Evolutionary conservation across 2,113 vertebrate species (phyloP), one percentile per base, ranked within the genome.

Genomic region (Lepidothrix coronata): DNA sequence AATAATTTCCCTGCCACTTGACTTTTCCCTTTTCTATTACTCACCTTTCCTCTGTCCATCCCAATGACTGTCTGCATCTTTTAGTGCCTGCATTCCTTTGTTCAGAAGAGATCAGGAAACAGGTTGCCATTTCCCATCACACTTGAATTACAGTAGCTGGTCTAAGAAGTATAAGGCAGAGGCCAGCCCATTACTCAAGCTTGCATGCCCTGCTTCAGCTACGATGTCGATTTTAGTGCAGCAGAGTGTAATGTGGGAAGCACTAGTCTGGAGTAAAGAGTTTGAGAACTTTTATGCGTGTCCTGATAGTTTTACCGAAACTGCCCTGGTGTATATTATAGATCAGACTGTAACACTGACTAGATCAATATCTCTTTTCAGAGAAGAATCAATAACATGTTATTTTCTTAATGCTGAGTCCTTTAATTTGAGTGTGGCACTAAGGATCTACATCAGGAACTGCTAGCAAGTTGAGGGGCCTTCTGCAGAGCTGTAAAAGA

Each of bases 321-420:
- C 18, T 82, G 12, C 6, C 4, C 4, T 3, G 1, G 11, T 17
- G 5, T 65, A 6, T 52, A 1, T 77, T 54, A 16, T 6, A 37
- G 67, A 62, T 80, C 4, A 3, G 22, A 23, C 22, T 52, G 5
- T 44, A 62, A 24, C 12, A 23, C 20, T 49, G 28, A 68, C 14
- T 51, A 14, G 65, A 37, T 89, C 35, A 48, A 1, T 59, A 28
- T 20, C 12, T 8, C 13, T 88, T 75, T 67, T 48, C 35, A 14
- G 61, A 33, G 52, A 90, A 55, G 18, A 52, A 37, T 70, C 17
- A 16, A 4, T 31, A 82, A 9, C 5, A 2, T 24, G 16, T 61
- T 44, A 4, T 52, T 84, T 84, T 78, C 66, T 78, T 80, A 23
- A 41, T 71, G 25, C 18, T 67, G 46, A 77, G 48, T 51, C n/a